These are phyloP conservation scores for Nomada goodeniana DNA, from an alignment of 2,888 invertebrate genomes.

Conservation along the genomic window DNA sequence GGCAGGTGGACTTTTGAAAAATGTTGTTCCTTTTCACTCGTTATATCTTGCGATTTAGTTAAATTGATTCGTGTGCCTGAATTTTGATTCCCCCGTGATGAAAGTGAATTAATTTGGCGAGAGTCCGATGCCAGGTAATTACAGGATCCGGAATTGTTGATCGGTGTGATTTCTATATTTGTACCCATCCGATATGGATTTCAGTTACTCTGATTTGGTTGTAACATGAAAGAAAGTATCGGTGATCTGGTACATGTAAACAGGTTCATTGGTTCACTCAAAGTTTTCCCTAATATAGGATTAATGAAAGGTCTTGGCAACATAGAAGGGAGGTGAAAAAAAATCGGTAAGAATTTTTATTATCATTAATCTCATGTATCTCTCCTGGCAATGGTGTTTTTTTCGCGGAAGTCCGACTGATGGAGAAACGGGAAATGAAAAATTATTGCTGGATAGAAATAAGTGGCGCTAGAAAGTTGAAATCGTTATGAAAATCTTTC, in stretches of 20 bases:
- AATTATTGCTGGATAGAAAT: neutral
- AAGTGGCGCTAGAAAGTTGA: neutral
- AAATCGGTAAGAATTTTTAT: neutral
- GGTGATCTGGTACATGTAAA: neutral
- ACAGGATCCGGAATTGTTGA: no score
- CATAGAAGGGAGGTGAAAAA: neutral
- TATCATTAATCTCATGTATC: neutral
- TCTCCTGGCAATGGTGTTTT: neutral
- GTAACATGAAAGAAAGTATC: conserved; percentile 31
- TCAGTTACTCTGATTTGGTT: conserved; percentile 9
- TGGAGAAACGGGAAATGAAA: neutral
- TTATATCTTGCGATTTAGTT: neutral
- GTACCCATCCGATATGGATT: no score
- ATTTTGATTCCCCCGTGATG: neutral
- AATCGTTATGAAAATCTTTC: no score
- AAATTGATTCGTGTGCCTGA: neutral
- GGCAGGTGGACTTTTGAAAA: no score
- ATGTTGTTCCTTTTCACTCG: no score
- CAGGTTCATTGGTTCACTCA: conserved; percentile 18
- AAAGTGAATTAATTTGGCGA: neutral
- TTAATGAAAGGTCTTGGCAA: conserved; percentile 2
- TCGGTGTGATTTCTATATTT: no score
- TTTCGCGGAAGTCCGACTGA: no score
- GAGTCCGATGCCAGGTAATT: no score
- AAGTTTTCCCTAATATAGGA: conserved; percentile 14